phyloP scores from a whole-genome alignment of 1,140 invertebrate species.

The Nebria ingens region DNA sequence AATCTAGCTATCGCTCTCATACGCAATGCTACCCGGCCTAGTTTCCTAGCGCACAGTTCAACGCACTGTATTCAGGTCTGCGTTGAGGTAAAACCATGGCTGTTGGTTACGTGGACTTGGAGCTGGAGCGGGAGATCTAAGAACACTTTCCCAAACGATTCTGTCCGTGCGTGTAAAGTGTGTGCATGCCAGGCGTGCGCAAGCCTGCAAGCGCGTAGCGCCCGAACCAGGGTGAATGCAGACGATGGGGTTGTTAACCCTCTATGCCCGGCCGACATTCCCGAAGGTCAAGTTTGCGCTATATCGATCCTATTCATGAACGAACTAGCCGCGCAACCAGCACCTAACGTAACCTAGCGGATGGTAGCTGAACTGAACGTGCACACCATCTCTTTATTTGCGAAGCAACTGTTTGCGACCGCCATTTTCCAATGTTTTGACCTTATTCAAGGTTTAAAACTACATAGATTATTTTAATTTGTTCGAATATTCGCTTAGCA shows the following conservation, averaged over 20 bases:
- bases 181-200: background rate
- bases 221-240: too few species aligned
- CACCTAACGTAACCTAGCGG: background rate
- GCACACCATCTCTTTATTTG: too few species aligned
- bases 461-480: too few species aligned
- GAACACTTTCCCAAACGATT: background rate
- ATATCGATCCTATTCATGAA: constrained; percentile 21
- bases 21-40: background rate
- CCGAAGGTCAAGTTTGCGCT: constrained; percentile 31
- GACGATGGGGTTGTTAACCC: constrained; percentile 21
- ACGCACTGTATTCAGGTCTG: background rate
- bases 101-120: background rate
- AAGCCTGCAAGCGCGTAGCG: too few species aligned
- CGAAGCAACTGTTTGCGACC: too few species aligned
- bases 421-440: too few species aligned
- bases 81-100: background rate
- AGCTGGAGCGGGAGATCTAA: background rate
- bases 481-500: too few species aligned
- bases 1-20: background rate
- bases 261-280: constrained; percentile 19
- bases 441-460: constrained; percentile 16
- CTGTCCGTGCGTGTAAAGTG: background rate
- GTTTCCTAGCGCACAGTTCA: constrained; percentile 2
- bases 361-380: background rate
- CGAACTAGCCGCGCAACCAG: background rate